Conservation (phyloP, 2,888 invertebrate species). For the Petrolisthes cinctipes region DNA sequence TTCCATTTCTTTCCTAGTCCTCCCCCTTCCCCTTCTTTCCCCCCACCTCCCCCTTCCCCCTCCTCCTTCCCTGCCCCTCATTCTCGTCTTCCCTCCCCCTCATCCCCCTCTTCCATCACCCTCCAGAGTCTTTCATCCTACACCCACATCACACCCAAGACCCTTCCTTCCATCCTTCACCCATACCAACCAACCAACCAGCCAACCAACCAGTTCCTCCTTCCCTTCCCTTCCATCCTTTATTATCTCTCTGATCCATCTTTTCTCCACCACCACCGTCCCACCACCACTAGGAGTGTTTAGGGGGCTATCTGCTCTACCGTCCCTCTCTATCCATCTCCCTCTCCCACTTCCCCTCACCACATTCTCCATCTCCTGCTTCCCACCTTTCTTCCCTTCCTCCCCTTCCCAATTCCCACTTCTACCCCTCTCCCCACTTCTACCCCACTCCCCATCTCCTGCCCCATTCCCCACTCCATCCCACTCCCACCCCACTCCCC, state of each 20-base stretch:
- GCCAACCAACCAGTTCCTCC: no score
- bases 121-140: no score
- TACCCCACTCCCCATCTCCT: neutral
- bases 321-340: neutral
- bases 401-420: neutral
- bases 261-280: neutral
- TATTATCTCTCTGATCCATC: neutral
- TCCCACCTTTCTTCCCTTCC: neutral
- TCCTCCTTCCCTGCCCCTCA: no score
- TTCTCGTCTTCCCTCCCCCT: no score
- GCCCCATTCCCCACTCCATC: neutral
- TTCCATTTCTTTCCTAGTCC: no score
- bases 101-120: no score
- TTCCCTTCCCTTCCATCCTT: neutral
- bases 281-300: neutral
- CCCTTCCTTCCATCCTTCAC: no score
- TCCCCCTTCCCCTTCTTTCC: no score
- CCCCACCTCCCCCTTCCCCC: no score
- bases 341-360: neutral
- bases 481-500: neutral
- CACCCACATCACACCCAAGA: no score
- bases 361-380: neutral
- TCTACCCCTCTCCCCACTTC: neutral
- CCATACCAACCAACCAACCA: no score
- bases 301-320: no score